These are phyloP conservation scores for Atractosteus spatula DNA, from an alignment of 2,113 vertebrate species.

Conservation along the genomic window DNA sequence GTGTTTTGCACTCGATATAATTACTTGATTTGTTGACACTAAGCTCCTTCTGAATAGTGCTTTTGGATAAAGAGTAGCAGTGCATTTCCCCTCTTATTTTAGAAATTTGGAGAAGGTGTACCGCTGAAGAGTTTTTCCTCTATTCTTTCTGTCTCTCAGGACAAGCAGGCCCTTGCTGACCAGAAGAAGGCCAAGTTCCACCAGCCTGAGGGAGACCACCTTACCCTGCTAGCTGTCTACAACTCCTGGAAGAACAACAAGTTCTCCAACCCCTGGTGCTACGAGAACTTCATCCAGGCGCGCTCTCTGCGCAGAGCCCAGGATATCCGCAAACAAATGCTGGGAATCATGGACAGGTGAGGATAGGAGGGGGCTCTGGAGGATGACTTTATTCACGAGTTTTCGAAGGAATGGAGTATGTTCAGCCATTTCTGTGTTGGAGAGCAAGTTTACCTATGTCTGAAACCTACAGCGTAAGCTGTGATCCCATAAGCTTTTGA, in stretches of 20 bases:
- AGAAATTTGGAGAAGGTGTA: too few relatives aligned
- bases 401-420: too few relatives aligned
- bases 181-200: constrained; percentile 99
- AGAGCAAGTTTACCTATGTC: too few relatives aligned
- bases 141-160: constrained; percentile 55
- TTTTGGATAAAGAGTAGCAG: too few relatives aligned
- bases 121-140: background rate
- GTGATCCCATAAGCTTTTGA: too few relatives aligned
- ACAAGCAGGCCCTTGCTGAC: constrained; percentile 95
- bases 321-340: constrained; percentile 98
- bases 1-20: too few relatives aligned
- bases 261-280: constrained; percentile 98
- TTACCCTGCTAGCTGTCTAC: constrained; percentile 95
- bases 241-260: constrained; percentile 99
- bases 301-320: constrained; percentile 89
- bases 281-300: constrained; percentile 97
- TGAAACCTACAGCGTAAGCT: too few relatives aligned
- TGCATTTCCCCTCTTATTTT: too few relatives aligned
- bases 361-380: background rate
- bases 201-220: constrained; percentile 94
- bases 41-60: too few relatives aligned
- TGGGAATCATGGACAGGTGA: constrained; percentile 98
- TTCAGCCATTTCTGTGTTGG: too few relatives aligned
- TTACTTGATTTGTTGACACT: too few relatives aligned
- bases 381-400: too few relatives aligned